A percentile compares a stretch with the other conserved stretches of the same genome.
Conservation (phyloP, 2,797 vertebrate species). For the Vespertilio murinus region DNA sequence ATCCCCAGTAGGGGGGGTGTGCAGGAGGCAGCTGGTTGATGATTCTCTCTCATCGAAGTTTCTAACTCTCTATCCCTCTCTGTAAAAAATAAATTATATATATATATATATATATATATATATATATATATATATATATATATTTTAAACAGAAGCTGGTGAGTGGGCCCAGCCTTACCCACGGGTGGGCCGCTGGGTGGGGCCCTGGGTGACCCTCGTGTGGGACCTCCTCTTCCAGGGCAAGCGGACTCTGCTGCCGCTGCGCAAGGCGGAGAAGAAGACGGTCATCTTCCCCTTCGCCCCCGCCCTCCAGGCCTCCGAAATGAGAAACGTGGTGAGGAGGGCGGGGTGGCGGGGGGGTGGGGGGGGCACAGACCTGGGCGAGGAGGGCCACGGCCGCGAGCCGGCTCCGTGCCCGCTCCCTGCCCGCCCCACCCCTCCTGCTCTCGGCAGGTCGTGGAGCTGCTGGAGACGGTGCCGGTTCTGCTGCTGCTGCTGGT, state of each 20-base stretch:
- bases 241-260: constrained; percentile 87
- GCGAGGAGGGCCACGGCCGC: background rate
- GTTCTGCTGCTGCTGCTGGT: constrained; percentile 83
- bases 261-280: constrained; percentile 82
- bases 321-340: constrained; percentile 79
- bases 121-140: no score
- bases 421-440: no score
- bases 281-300: constrained; percentile 84
- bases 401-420: fast-evolving
- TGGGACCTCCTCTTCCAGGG: constrained; percentile 76
- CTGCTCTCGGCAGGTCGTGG: constrained; percentile 78
- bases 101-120: no score
- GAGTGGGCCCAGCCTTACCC: constrained; percentile 3
- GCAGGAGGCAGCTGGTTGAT: no score
- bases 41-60: no score
- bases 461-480: constrained; percentile 85
- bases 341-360: fast-evolving
- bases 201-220: fast-evolving
- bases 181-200: no score
- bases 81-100: no score
- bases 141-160: no score
- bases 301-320: constrained; percentile 75
- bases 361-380: background rate
- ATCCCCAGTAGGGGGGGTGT: no score
- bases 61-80: no score